These are phyloP conservation scores for Albula glossodonta DNA, from an alignment of 2,113 vertebrate genomes.

Conservation along the genomic window DNA sequence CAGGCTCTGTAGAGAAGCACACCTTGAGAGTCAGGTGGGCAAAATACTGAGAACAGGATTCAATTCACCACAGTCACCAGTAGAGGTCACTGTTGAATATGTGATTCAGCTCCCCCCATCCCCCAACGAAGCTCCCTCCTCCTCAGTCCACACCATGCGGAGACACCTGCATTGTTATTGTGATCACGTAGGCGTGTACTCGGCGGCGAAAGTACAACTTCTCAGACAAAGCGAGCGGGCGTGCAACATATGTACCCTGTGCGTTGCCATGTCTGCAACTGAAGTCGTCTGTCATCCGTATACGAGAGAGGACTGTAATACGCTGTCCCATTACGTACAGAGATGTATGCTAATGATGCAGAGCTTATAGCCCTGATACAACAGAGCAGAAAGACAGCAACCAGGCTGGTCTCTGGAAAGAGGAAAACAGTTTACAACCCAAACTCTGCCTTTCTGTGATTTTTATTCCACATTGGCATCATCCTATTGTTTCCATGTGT, in stretches of 20 bases:
- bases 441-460: background rate
- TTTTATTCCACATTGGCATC: background rate
- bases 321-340: background rate
- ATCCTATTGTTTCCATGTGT: background rate
- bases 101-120: constrained; percentile 22
- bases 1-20: background rate
- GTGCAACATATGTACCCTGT: constrained; percentile 73
- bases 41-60: background rate
- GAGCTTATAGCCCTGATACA: background rate
- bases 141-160: constrained; percentile 36
- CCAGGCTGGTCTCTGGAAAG: background rate
- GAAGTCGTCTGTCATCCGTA: constrained; percentile 50
- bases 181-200: constrained; percentile 70
- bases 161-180: constrained; percentile 71
- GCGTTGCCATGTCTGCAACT: constrained; percentile 60
- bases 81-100: constrained; percentile 71
- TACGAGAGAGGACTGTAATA: background rate
- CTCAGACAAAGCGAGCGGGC: constrained; percentile 74
- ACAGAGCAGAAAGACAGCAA: background rate
- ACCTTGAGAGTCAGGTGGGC: background rate
- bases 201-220: constrained; percentile 71
- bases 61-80: constrained; percentile 37
- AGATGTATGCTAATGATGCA: background rate
- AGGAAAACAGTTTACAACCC: background rate
- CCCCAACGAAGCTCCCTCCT: constrained; percentile 23